phyloP scores from a whole-genome alignment of 1,140 invertebrate species.

The Sitophilus oryzae region DNA sequence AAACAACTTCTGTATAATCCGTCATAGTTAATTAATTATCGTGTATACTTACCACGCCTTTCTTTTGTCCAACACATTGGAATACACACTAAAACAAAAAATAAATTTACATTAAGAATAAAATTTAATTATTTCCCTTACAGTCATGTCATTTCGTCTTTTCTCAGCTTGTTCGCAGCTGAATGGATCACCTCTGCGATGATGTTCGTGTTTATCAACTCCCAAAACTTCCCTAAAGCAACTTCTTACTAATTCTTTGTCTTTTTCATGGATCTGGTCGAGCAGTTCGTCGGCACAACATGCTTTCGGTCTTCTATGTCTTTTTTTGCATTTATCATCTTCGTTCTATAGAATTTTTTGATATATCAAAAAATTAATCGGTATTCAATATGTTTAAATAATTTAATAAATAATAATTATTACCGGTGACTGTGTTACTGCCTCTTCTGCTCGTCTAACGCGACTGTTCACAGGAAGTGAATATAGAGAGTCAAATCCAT shows the following conservation, averaged over 20 bases:
- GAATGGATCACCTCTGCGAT: conserved; percentile 31
- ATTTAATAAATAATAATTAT: not conserved
- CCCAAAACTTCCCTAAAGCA: conserved; percentile 35
- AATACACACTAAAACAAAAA: conserved; percentile 33
- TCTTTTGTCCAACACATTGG: conserved; percentile 35
- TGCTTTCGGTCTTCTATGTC: conserved; percentile 16
- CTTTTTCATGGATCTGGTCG: conserved; percentile 27
- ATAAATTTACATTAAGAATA: not conserved
- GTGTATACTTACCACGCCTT: conserved; percentile 34
- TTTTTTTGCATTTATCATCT: conserved; percentile 32
- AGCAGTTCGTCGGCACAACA: conserved; percentile 35
- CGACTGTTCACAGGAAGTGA: not conserved
- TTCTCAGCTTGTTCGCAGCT: conserved; percentile 35
- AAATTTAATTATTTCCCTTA: conserved; percentile 20
- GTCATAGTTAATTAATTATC: no score
- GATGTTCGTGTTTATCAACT: conserved; percentile 23
- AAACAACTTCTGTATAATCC: no score
- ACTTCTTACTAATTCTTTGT: conserved; percentile 30
- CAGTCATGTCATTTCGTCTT: conserved; percentile 32
- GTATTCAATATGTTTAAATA: no score
- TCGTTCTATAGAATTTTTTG: not conserved
- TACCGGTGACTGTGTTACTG: conserved; percentile 10
- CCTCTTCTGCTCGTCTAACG: conserved; percentile 31
- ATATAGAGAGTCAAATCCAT: conserved; percentile 9
- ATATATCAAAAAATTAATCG: no score